phyloP scores from a whole-genome alignment of 2,113 vertebrate species.

The Rhinoptilus africanus region DNA sequence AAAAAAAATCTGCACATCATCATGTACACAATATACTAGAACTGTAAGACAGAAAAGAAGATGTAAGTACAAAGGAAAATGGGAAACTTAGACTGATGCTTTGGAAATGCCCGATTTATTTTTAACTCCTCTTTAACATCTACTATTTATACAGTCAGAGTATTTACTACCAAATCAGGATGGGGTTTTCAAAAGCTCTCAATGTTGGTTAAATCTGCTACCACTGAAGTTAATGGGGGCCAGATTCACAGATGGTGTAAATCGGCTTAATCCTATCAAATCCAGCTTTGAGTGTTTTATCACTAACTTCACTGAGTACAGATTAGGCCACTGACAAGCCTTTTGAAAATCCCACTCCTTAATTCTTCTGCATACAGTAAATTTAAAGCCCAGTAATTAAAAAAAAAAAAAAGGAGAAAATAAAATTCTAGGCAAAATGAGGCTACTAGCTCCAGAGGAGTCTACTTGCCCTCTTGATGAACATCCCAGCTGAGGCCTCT shows the following conservation, averaged over 20 bases:
- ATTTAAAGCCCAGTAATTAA: constrained; percentile 46
- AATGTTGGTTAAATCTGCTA: constrained; percentile 42
- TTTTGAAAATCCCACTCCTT: constrained; percentile 62
- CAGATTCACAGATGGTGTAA: constrained; percentile 69
- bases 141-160: background rate
- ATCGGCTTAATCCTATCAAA: constrained; percentile 61
- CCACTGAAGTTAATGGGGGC: constrained; percentile 54
- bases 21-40: background rate
- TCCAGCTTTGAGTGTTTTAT: constrained; percentile 64
- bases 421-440: background rate
- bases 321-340: constrained; percentile 49
- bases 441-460: background rate
- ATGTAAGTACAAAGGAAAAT: background rate
- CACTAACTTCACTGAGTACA: constrained; percentile 59
- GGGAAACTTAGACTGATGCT: background rate
- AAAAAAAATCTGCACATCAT: background rate
- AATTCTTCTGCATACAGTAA: constrained; percentile 49
- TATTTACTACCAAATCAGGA: constrained; percentile 27
- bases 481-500: background rate
- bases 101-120: background rate
- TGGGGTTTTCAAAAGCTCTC: constrained; percentile 4
- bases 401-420: background rate
- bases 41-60: background rate
- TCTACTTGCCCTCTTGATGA: background rate
- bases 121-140: background rate